Evolutionary conservation across 2,113 vertebrate genomes (phyloP).

Genomic region (Cyphomyrus discorhynchus): DNA sequence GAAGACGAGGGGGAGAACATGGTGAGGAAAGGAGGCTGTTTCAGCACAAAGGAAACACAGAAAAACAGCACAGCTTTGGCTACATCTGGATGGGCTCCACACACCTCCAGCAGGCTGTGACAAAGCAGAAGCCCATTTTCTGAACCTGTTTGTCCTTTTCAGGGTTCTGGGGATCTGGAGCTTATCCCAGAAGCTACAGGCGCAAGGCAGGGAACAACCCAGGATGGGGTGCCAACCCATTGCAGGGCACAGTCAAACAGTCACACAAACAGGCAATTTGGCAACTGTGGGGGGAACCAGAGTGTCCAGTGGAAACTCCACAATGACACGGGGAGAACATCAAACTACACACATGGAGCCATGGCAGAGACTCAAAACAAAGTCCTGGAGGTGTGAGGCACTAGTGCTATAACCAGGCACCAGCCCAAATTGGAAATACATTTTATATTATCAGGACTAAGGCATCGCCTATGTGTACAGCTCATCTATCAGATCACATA

Average conservation of each 20-base stretch:
- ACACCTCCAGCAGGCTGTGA: background rate
- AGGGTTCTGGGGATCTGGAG: background rate
- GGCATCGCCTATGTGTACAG: background rate
- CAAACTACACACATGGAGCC: background rate
- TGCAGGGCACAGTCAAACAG: background rate
- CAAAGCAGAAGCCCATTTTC: background rate
- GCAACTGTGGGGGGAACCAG: background rate
- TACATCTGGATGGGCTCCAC: background rate
- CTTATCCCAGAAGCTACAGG: background rate
- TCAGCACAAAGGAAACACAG: background rate
- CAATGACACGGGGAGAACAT: background rate
- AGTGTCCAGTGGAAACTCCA: background rate
- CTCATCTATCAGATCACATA: background rate
- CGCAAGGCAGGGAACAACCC: background rate
- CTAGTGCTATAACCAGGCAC: background rate
- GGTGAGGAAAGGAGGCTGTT: background rate
- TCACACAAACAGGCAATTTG: background rate
- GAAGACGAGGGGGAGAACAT: background rate
- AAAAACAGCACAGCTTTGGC: background rate
- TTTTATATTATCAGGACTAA: background rate
- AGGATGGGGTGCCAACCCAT: background rate
- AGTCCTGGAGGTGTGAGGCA: background rate
- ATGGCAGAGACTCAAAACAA: background rate
- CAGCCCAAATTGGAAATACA: background rate
- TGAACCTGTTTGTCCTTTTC: background rate